Base-by-base conservation (phyloP, 2,797 vertebrate species). In the Lepilemur ruficaudatus region DNA sequence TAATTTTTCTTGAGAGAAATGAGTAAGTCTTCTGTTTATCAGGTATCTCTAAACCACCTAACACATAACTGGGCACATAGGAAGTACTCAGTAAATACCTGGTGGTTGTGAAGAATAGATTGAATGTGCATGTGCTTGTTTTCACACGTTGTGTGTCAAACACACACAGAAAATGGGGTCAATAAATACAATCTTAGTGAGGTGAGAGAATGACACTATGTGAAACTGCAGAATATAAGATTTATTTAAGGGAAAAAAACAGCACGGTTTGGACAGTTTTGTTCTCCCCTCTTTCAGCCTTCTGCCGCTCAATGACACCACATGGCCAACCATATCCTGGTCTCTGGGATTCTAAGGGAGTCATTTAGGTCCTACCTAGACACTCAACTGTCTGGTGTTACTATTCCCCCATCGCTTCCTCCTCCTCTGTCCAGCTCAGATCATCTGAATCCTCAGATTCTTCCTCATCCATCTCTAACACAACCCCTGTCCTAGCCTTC, bases 371-470 rank as follows among this genome's bases (percentile, higher is more conserved):
- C 69, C 84, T 93, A 79, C 22, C 89, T 92, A 95, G 85, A 92
- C 46, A 91, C n/a, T 86, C n/a, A 81, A 82, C 87, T 93, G 20
- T 72, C 55, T 97, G 59, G 15, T 55, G n/a, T 91, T 67, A 55
- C 84, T 97, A 97, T 93, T 97, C 96, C 75, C 96, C 96, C 95
- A 97, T 97, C 4, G 84, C 93, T 95, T 97, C 28, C 75, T 98
- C 98, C 38, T 99, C 98, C 75, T 98, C 98, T 0, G 98, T 99
- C 98, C 98, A 99, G 96, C 98, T 98, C 97, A 99, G 96, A 98
- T 97, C 98, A 28, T 99, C 99, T 0, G 97, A 98, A 73, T 98
- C 98, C 48, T 98, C 98, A 2, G 93, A 95, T 22, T 97, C 96
- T 80, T 97, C 97, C 14, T 69, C 1, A 0, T 50, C 82, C 80